Base-by-base conservation (phyloP, 2,888 invertebrate genomes). In the Epinotia ramella region DNA sequence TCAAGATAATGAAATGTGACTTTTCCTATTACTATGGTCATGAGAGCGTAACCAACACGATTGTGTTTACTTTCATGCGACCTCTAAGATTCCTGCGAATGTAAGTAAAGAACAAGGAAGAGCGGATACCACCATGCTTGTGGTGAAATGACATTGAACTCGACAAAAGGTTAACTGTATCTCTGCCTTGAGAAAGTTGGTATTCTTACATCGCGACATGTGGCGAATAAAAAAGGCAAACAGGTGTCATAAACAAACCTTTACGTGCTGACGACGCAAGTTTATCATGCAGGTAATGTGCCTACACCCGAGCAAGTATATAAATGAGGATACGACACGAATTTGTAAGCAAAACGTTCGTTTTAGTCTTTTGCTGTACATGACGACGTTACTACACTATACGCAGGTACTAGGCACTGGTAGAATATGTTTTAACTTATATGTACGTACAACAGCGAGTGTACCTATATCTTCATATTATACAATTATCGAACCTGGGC, bases 1-100 rank as follows among this genome's bases (percentile, higher is more conserved):
- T 78, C 78, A 82, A 84, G 82, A 85, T 88, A 91, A 91, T 90
- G 87, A 89, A 88, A 89, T 89, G 86, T 86, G 85, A 88, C 86
- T 88, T 87, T 88, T 85, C 83, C 83, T 86, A 89, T 90, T 87
- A 90, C 81, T 82, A 84, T 82, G 84, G 81, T 80, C 86, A 86
- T 80, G 88, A 88, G 88, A 90, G 87, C 90, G 89, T 89, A 79
- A 83, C 84, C 82, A 80, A 69, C 79, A 80, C 76, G 76, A 73
- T 56, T 67, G 73, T 79, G 77, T 81, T 81, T 80, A 80, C 78
- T 80, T 80, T 78, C 77, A 69, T 78, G 63, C 70, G 77, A 81
- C 77, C 79, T 78, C 76, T 72, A 60, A 56, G 77, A 66, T 67
- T 59, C 72, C 62, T 73, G 76, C 68, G 56, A 78, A 63, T 73